Evolutionary conservation across 2,113 vertebrate genomes (phyloP).

Genomic region (Microcebus lehilahytsara): DNA sequence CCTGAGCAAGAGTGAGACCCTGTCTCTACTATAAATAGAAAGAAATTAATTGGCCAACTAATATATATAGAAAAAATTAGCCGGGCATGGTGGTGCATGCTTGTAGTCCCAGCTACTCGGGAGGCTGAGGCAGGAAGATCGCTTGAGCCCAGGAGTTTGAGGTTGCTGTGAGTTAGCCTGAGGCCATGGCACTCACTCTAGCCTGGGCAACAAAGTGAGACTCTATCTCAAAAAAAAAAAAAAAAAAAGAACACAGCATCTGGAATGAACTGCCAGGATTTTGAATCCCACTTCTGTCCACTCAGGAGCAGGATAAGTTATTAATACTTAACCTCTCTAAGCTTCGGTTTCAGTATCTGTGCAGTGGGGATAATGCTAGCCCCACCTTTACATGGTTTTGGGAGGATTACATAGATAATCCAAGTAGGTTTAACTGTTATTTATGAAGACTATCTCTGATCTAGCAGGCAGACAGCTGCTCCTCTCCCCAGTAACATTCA

Average conservation of each 20-base stretch:
- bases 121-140: too few relatives aligned
- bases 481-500: background rate
- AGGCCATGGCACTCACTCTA: too few relatives aligned
- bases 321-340: background rate
- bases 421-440: background rate
- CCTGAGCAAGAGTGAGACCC: too few relatives aligned
- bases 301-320: background rate
- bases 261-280: background rate
- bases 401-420: background rate
- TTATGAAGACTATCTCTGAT: background rate
- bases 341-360: background rate
- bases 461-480: background rate
- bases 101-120: too few relatives aligned
- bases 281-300: background rate
- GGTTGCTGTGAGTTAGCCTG: too few relatives aligned
- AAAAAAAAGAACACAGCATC: background rate
- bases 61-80: too few relatives aligned
- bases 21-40: too few relatives aligned
- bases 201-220: too few relatives aligned
- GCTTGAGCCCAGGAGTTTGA: too few relatives aligned
- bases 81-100: too few relatives aligned
- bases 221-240: too few relatives aligned
- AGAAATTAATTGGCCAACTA: too few relatives aligned
- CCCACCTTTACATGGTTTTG: background rate
- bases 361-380: background rate